Evolutionary conservation across 2,888 invertebrate genomes (phyloP), one percentile per base, ranked within the genome.

Genomic region (Drosophila maculinotata): DNA sequence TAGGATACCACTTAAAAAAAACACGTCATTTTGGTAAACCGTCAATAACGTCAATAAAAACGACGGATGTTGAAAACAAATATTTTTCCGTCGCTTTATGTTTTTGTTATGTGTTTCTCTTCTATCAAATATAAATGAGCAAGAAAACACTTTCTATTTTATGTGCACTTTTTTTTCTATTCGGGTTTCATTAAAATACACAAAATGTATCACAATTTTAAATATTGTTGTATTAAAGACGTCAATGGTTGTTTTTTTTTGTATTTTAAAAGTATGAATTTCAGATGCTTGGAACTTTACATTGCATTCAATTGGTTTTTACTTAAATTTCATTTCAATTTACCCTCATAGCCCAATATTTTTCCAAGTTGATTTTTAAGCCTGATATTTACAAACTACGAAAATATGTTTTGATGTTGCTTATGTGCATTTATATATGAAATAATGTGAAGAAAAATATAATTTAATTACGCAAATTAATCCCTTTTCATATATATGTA

Each of bases 321-420:
- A 35, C 10, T 12, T 39, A 56, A 69, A 76, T 69, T 79, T 62
- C 49, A 80, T 80, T 78, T 58, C 52, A 64, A 57, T 47, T 44
- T 62, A 70, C 75, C 76, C 79, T 79, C 69, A 51, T 47, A 38
- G 15, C 23, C 38, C 42, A 74, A 51, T 51, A 23, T 52, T 44
- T 38, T 60, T 39, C 31, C 47, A 41, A 71, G 60, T 81, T 66
- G 69, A 66, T 76, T 79, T 71, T 75, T 79, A 78, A 62, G 80
- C 79, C 76, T 80, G 84, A 85, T 91, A 91, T 91, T 88, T 90
- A 90, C 90, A 81, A 84, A 89, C 42, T 87, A 83, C 81, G 76
- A 56, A 64, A 64, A 30, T 60, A 44, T 41, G 57, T 30, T 38
- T 58, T 42, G 26, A 54, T 41, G 41, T 47, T 30, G 20, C 7